phyloP scores from a whole-genome alignment of 2,888 invertebrate genomes.

The Fragum sueziense region DNA sequence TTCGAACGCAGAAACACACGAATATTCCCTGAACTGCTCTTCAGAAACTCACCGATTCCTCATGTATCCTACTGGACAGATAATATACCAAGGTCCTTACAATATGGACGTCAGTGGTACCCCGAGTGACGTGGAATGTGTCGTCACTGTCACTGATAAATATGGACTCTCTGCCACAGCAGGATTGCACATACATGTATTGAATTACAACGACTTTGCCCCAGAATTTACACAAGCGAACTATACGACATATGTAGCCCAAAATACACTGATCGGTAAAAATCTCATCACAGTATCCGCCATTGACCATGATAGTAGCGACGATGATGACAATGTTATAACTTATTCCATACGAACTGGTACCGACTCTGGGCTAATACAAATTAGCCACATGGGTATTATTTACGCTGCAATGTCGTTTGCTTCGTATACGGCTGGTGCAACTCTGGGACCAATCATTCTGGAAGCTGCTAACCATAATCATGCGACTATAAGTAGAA shows the following conservation, averaged over 20 bases:
- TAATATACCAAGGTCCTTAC: constrained; percentile 39
- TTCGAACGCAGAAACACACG: constrained; percentile 24
- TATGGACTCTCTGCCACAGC: constrained; percentile 47
- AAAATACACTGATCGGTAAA: constrained; percentile 46
- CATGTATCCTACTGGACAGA: constrained; percentile 26
- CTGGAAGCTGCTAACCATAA: constrained; percentile 25
- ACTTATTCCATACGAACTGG: constrained; percentile 31
- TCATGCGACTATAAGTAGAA: neutral
- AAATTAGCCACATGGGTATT: constrained; percentile 25
- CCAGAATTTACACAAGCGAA: constrained; percentile 42
- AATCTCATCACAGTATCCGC: constrained; percentile 36
- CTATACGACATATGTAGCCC: constrained; percentile 40
- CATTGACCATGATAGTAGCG: constrained; percentile 39
- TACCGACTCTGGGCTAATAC: neutral
- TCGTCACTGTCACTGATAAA: constrained; percentile 43
- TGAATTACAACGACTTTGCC: constrained; percentile 39
- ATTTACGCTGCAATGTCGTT: constrained; percentile 31
- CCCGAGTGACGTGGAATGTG: constrained; percentile 45
- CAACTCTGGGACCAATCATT: constrained; percentile 6
- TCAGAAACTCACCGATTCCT: constrained; percentile 47
- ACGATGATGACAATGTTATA: constrained; percentile 42
- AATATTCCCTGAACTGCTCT: constrained; percentile 44
- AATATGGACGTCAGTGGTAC: constrained; percentile 45
- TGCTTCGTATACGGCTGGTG: neutral
- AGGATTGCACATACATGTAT: constrained; percentile 41